Base-by-base conservation (phyloP, 2,113 vertebrate genomes). In the Macrotus californicus region DNA sequence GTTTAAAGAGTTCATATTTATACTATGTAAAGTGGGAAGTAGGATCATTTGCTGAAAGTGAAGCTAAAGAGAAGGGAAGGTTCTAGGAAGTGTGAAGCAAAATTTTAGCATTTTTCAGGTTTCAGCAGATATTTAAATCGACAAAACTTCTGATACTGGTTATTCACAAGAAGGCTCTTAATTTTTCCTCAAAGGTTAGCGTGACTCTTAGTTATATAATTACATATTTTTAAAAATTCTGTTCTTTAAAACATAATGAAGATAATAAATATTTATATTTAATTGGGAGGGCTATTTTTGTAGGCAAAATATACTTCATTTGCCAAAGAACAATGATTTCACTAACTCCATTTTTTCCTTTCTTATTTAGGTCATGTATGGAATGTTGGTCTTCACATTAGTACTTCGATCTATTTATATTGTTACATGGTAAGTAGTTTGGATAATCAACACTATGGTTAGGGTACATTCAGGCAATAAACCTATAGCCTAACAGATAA, bases 321-420 rank as follows among this genome's bases (percentile, higher is more conserved):
- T 91, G n/a, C 31, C 39, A 92, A 94, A 89, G 36, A 94, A 79
- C 72, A 81, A 81, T 91, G 34, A 50, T 29, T 93, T 19, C 50
- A 54, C 15, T 93, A 34, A 91, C 70, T 70, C 92, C 61, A 81
- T 89, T 82, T 97, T 96, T 87, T 85, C 96, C 92, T 95, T 84
- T 96, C 83, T 72, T 93, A 82, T 97, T n/a, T 97, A 99, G 99
- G 98, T 99, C 93, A 99, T 99, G 99, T 99, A 99, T 91, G 99
- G 99, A 73, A 97, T 98, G 0, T 98, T 99, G 41, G 99, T 99
- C 64, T 99, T 98, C 84, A 98, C 99, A 93, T 98, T 99, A 81
- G 99, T 99, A 82, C 97, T 99, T 36, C 98, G 99, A 52, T 99
- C 99, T 66, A 97, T 99, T 97, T 99, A 99, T 98, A 99, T 99